Conservation (phyloP, 2,888 invertebrate species). For the Ectropis crepuscularia region DNA sequence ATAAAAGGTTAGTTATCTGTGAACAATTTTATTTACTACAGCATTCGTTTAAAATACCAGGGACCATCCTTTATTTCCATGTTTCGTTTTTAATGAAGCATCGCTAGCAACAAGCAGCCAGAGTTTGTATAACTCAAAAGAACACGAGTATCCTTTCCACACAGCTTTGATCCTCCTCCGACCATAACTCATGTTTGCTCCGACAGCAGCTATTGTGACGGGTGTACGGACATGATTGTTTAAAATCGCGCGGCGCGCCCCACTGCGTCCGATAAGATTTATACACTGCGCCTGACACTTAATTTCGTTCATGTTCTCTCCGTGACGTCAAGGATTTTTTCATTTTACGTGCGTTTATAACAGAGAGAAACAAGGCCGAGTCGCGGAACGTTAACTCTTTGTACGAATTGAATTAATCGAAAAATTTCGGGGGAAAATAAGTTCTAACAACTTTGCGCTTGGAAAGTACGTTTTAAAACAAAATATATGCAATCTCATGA, state of each 20-base stretch:
- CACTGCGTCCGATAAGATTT: conserved; percentile 72
- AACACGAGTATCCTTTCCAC: conserved; percentile 46
- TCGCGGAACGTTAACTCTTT: conserved; percentile 9
- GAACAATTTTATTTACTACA: too few relatives aligned
- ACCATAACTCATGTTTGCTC: conserved; percentile 66
- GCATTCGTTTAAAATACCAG: too few relatives aligned
- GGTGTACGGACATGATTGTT: conserved; percentile 68
- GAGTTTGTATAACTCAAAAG: neutral
- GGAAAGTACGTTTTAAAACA: too few relatives aligned
- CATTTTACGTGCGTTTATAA: conserved; percentile 33
- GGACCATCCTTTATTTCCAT: too few relatives aligned
- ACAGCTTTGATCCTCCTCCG: conserved; percentile 46
- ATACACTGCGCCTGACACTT: conserved; percentile 77
- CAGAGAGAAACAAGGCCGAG: conserved; percentile 5
- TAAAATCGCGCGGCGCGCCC: conserved; percentile 62
- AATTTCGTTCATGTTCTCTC: conserved; percentile 71
- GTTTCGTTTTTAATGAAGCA: too few relatives aligned
- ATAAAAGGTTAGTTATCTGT: too few relatives aligned
- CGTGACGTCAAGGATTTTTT: conserved; percentile 53
- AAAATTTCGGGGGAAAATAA: neutral
- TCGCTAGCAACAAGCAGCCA: too few relatives aligned
- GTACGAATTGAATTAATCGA: neutral
- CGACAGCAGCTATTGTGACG: conserved; percentile 62
- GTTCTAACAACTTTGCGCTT: too few relatives aligned
- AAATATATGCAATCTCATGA: too few relatives aligned